Base-by-base conservation (phyloP, 2,797 vertebrate genomes). In the Meda fulgida region DNA sequence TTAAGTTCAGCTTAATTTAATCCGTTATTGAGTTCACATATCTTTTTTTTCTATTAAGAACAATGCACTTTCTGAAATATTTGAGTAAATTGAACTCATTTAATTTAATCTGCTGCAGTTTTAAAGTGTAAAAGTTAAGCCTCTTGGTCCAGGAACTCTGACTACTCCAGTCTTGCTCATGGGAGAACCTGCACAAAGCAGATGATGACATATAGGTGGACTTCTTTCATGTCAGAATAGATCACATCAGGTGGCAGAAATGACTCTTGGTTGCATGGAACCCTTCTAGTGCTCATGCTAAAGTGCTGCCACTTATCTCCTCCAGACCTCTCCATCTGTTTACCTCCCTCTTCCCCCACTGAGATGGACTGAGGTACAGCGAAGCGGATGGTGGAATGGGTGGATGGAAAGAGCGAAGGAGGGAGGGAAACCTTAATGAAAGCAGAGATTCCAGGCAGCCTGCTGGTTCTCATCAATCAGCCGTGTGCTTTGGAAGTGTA, bases 401-500 rank as follows among this genome's bases (percentile, higher is more conserved):
- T 65, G 85, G 87, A 81, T 79, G 78, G 71, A 87, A 80, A 83
- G 80, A 83, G 71, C 43, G 69, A 86, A 78, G 48, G 84, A 92
- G 91, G 89, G 88, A 92, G 91, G 88, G 84, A 85, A 85, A 86
- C 86, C 91, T 92, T 95, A 95, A 95, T 95, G 93, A 94, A 94
- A 93, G 93, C 83, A 89, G 93, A 94, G 94, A 94, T 93, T 95
- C 93, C 92, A 90, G 89, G 92, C 91, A 75, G 92, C 91, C 92
- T 94, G 93, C 94, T 95, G 93, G 93, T 90, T 92, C 93, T 94
- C 95, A 95, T 95, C 94, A 95, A 96, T 95, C 94, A 95, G 93
- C 90, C 91, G 92, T 93, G 93, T 92, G 88, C 93, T 94, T 91
- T 94, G 89, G 93, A 93, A 92, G 92, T 93, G 93, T 92, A 92